phyloP scores from a whole-genome alignment of 2,888 invertebrate genomes.

The Mechanitis mazaeus region DNA sequence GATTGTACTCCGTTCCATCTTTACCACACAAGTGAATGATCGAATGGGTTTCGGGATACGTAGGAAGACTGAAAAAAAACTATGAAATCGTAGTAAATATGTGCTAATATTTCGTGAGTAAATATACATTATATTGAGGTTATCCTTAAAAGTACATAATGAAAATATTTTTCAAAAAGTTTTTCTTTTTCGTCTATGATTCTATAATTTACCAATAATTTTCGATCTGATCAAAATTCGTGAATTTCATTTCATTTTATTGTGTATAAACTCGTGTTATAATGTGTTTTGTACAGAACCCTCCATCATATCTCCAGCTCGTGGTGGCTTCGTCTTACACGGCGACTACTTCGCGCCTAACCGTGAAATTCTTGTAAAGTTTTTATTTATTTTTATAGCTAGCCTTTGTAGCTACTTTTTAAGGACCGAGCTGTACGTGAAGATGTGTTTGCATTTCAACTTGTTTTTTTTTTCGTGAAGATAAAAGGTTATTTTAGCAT shows the following conservation, averaged over 20 bases:
- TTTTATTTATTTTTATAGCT: constrained; percentile 35
- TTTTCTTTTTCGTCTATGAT: too few species aligned
- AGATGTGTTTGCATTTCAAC: constrained; percentile 28
- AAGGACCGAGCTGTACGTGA: constrained; percentile 31
- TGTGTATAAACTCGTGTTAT: too few species aligned
- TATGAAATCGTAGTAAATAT: neutral
- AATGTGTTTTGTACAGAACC: neutral
- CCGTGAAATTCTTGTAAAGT: constrained; percentile 37
- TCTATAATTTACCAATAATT: too few species aligned
- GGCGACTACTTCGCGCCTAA: constrained; percentile 36
- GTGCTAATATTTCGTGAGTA: too few species aligned
- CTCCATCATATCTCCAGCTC: neutral
- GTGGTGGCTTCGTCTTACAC: neutral
- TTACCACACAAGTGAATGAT: constrained; percentile 14
- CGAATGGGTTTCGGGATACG: neutral
- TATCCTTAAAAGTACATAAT: too few species aligned
- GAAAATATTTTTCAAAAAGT: too few species aligned
- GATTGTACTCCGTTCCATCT: constrained; percentile 11
- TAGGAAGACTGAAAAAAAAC: neutral
- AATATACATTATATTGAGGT: too few species aligned
- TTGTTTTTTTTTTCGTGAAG: constrained; percentile 18
- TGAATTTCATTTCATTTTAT: too few species aligned
- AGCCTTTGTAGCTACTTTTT: constrained; percentile 33
- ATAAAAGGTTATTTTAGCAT: constrained; percentile 6
- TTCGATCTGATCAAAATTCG: too few species aligned